Evolutionary conservation across 1,140 invertebrate species (phyloP), one percentile per base, ranked within the genome.

Genomic region (Pogonomyrmex californicus): DNA sequence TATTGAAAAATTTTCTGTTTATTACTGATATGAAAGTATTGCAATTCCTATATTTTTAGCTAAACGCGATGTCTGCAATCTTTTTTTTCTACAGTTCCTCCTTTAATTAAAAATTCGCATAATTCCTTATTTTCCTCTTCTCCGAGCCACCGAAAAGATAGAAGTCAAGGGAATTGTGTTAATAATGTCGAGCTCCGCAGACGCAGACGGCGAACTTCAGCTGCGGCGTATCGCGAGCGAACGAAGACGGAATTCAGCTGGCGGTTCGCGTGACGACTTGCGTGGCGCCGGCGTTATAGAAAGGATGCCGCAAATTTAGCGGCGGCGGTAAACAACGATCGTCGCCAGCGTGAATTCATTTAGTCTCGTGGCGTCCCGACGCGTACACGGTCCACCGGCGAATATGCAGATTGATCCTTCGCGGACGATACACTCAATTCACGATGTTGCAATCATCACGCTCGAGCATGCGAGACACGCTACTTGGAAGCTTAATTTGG

Each of bases 251-350:
- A 62, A 70, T 68, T 71, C 44, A 82, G 77, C 65, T 54, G 78
- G 47, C 49, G 47, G 85, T 83, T 70, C 68, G 83, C 47, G 79
- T 73, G 76, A 70, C 68, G 44, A 70, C 54, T 12, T 33, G n/a
- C 51, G 17, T 60, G 58, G 70, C 76, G 76, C 66, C 85, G 77
- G 58, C 78, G 78, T 73, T 66, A 76, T 12, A 71, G 85, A 78
- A 62, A 85, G 49, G 47, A 85, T 41, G 82, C 36, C 71, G 30
- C 82, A 75, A 85, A 85, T 78, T 78, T 85, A 85, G 54, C 71
- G 44, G 66, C 56, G 38, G 51, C 54, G 70, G 47, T 47, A 38
- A 76, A 77, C 75, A 54, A 58, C 79, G 36, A 38, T 70, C 23
- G 56, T 44, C 30, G 54, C 38, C 66, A 47, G 66, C 54, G 10